Evolutionary conservation across 2,113 vertebrate genomes (phyloP), one percentile per base, ranked within the genome.

Genomic region (Saimiri boliviensis): DNA sequence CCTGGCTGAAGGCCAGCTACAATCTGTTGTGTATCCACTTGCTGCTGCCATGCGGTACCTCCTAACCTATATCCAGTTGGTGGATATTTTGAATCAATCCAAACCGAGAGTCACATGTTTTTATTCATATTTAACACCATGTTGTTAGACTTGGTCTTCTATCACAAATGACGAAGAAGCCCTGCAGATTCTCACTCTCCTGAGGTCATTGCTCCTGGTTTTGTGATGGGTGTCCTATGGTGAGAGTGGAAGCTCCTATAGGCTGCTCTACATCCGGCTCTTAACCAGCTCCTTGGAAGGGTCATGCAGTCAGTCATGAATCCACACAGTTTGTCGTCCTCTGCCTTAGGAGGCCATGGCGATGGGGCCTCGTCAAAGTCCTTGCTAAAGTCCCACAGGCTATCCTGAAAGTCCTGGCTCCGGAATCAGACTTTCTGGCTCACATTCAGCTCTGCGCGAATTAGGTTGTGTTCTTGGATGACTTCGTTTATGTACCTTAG

Each of bases 341-440:
- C 52, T 76, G 8, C 4, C 2, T 3, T 27, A 32, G 32, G 70
- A 35, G 13, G 5, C 6, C 0, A 0, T 0, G 9, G 86, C 13
- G 19, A 11, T 8, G 8, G 58, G 5, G 23, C 27, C 87, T 83
- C 17, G 19, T 14, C 14, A 37, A 68, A 4, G n/a, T 16, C 20
- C 32, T 13, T 17, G 6, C 9, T 68, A 7, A 68, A 68, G 66
- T 68, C 42, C 74, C 8, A 17, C 4, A 0, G 12, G 52, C 37
- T 12, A 6, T 56, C 1, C 14, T 32, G 12, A 17, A 37, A 47
- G 20, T 3, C 0, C 11, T 5, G 3, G 40, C 52, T 79, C 66
- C 16, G 63, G 63, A 7, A 32, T 13, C 16, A 49, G 49, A 40
- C 37, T 40, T 89, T 58, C 70, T 49, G 89, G 6, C 35, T 47